Conservation (phyloP, 2,888 invertebrate species). For the Villa cingulata region DNA sequence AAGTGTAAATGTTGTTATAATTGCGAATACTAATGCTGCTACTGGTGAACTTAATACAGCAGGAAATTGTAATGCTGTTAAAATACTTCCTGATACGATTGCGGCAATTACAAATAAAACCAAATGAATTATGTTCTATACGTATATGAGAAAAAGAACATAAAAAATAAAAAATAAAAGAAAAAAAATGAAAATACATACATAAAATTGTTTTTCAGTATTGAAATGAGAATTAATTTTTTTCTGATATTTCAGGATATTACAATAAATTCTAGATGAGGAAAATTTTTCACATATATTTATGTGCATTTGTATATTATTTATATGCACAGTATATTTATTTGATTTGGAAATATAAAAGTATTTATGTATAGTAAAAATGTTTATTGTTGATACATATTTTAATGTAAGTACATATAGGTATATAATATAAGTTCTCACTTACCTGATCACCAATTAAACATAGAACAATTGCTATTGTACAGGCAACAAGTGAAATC, state of each 20-base stretch:
- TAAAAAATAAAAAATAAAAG: neutral
- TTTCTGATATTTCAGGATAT: too few relatives aligned
- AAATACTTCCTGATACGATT: conserved; percentile 30
- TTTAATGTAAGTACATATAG: too few relatives aligned
- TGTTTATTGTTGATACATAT: too few relatives aligned
- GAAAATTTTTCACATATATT: too few relatives aligned
- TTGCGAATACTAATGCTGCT: conserved; percentile 33
- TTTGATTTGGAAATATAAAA: too few relatives aligned
- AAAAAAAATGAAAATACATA: neutral
- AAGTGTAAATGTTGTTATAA: conserved; percentile 32
- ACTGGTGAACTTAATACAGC: conserved; percentile 34
- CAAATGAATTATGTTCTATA: conserved; percentile 25
- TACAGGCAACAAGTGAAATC: conserved; percentile 32
- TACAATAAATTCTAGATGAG: too few relatives aligned
- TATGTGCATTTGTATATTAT: too few relatives aligned
- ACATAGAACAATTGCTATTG: conserved; percentile 31
- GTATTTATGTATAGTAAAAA: too few relatives aligned
- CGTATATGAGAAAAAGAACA: conserved; percentile 4
- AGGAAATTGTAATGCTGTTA: conserved; percentile 34
- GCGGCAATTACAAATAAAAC: conserved; percentile 26
- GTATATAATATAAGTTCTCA: too few relatives aligned
- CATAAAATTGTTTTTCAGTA: too few relatives aligned
- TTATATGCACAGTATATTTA: too few relatives aligned
- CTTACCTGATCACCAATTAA: conserved; percentile 28
- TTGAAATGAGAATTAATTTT: too few relatives aligned